These are phyloP conservation scores for Xestia ashworthii DNA, from an alignment of 2,888 invertebrate species.

Conservation along the genomic window DNA sequence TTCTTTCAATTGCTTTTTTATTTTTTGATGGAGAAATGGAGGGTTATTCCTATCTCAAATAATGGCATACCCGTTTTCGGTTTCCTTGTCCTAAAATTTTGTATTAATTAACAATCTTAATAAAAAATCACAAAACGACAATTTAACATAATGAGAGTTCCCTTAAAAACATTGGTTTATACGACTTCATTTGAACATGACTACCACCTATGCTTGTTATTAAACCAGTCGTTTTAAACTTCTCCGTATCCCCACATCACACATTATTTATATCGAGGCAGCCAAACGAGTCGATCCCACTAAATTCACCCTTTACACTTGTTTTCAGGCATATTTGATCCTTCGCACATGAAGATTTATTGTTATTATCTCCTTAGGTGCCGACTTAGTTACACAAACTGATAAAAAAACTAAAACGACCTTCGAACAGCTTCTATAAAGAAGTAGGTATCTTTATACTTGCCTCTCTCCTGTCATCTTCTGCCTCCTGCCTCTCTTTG, in stretches of 20 bases:
- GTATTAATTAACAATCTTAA: too few species aligned
- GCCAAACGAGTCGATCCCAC: not conserved
- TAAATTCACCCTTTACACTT: constrained; percentile 4
- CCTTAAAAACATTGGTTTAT: too few species aligned
- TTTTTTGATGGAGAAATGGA: not conserved
- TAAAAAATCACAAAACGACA: too few species aligned
- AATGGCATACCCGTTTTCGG: too few species aligned
- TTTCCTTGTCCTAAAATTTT: too few species aligned
- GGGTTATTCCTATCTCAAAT: not conserved
- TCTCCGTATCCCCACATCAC: not conserved
- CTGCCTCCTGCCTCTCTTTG: too few species aligned
- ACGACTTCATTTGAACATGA: not conserved
- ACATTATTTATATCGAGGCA: constrained; percentile 7
- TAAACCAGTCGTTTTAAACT: not conserved
- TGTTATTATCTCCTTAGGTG: not conserved
- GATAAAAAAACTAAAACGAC: not conserved
- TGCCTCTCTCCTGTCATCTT: not conserved
- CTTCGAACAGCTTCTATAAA: not conserved
- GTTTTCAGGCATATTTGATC: constrained; percentile 20
- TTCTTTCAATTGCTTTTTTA: constrained; percentile 1
- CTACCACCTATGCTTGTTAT: not conserved
- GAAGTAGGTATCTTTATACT: not conserved
- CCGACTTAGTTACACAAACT: not conserved
- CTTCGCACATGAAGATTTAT: constrained; percentile 10
- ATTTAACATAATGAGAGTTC: too few species aligned